phyloP scores from a whole-genome alignment of 2,888 invertebrate species.

The Melinaea menophilus region DNA sequence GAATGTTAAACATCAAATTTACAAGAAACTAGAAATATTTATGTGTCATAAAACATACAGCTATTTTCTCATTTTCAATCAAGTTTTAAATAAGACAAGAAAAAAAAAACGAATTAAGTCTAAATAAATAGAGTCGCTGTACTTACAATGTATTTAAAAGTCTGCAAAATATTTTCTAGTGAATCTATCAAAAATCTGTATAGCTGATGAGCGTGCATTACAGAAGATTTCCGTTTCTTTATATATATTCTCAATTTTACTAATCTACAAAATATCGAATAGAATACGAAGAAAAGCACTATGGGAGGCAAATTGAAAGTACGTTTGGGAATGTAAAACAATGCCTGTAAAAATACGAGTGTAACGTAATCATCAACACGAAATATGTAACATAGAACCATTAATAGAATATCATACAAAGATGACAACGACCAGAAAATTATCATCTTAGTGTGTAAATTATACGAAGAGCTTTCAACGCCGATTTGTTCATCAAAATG shows the following conservation, averaged over 20 bases:
- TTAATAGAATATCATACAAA: neutral
- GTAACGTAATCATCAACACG: too few relatives aligned
- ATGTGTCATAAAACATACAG: neutral
- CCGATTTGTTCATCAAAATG: constrained; percentile 1
- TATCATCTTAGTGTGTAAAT: neutral
- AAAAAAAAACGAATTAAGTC: neutral
- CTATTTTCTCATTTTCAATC: neutral
- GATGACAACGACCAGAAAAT: neutral
- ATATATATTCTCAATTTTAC: neutral
- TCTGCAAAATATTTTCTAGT: neutral
- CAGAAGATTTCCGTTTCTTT: neutral
- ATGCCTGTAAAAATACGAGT: neutral
- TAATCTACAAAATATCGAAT: neutral
- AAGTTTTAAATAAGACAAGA: neutral
- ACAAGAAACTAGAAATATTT: neutral
- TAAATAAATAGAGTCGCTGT: too few relatives aligned
- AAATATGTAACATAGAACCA: too few relatives aligned
- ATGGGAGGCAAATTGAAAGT: neutral
- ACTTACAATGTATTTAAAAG: constrained; percentile 3
- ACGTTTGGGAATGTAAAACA: neutral
- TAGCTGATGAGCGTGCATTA: neutral
- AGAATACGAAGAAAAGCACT: constrained; percentile 1
- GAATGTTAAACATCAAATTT: neutral
- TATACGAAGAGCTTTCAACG: constrained; percentile 1
- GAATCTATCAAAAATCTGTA: constrained; percentile 1